Percentiles rank a stretch among this genome's conserved stretches.
phyloP scores from a whole-genome alignment of 2,888 invertebrate species.

The Saturnia pavonia region DNA sequence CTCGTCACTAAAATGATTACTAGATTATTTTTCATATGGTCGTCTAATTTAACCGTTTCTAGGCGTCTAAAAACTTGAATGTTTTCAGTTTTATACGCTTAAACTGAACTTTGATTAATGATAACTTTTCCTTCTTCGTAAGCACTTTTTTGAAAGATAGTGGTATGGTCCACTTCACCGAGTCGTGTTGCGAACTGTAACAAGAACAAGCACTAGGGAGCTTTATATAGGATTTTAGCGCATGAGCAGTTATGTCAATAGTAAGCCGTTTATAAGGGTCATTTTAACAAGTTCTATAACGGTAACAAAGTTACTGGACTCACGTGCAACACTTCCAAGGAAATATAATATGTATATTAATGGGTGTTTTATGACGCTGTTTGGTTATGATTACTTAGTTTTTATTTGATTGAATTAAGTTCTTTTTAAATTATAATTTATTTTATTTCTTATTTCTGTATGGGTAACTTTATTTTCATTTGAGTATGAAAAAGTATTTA shows the following conservation, averaged over 20 bases:
- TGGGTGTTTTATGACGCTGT: too few species aligned
- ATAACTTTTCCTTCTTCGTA: conserved; percentile 64
- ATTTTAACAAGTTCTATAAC: conserved; percentile 42
- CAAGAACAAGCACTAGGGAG: conserved; percentile 36
- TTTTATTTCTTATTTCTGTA: too few species aligned
- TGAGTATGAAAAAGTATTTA: too few species aligned
- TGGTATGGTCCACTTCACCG: conserved; percentile 51
- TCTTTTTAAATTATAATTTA: too few species aligned
- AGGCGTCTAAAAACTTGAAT: conserved; percentile 34
- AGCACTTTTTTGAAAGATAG: conserved; percentile 36
- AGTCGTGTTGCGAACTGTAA: conserved; percentile 59
- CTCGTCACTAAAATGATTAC: conserved; percentile 58
- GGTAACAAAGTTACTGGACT: neutral
- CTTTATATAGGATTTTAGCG: conserved; percentile 57
- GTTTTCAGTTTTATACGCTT: conserved; percentile 30
- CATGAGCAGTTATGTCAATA: conserved; percentile 54
- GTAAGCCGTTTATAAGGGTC: conserved; percentile 45
- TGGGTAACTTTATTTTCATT: too few species aligned
- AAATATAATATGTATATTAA: too few species aligned
- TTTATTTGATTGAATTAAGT: too few species aligned
- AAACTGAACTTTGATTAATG: conserved; percentile 35
- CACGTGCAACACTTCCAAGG: neutral
- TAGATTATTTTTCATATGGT: conserved; percentile 70
- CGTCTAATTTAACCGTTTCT: conserved; percentile 45
- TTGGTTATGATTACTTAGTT: too few species aligned